Evolutionary conservation across 2,113 vertebrate genomes (phyloP), one percentile per base, ranked within the genome.

Genomic region (Pterocles orientalis): DNA sequence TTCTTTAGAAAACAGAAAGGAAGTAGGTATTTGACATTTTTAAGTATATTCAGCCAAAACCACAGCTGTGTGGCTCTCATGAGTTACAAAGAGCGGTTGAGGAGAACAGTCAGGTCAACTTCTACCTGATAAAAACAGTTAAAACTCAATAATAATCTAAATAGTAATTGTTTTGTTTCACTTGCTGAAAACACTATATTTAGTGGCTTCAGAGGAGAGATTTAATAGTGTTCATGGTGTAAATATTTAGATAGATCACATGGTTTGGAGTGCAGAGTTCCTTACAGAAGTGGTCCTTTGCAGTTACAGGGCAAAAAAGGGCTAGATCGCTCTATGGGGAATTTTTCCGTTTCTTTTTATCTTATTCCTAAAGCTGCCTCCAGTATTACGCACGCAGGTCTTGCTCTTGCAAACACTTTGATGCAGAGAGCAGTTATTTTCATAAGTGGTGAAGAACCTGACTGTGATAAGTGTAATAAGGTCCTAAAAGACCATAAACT

Each of bases 191-290:
- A 90, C 56, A 5, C 53, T 33, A 0, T 23, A 4, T 57, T 90
- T 92, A 78, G 51, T 92, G 61, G 36, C 60, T 88, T 73, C 47
- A 47, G 80, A 77, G 51, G 62, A 82, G 82, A 81, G 43, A 88
- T 94, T 68, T 58, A 90, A 48, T 81, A 58, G 72, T 78, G 68
- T 62, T 92, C 33, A 5, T 7, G 78, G 43, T 76, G 66, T 94
- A 90, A 96, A 94, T 92, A 97, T 95, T 91, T 94, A 29, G 86
- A 56, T 75, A 68, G 61, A 76, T 95, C 61, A 65, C 19, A 3
- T 89, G 94, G 29, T 21, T 70, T 83, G 76, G 81, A 83, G 86
- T 70, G 33, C 76, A 60, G 76, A 41, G 64, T 62, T 95, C 76
- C 78, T 93, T 73, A 39, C 25, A 80, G 92, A 88, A 92, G 51